These are phyloP conservation scores for Siniperca knerii DNA, from an alignment of 2,113 vertebrate species.

Conservation along the genomic window DNA sequence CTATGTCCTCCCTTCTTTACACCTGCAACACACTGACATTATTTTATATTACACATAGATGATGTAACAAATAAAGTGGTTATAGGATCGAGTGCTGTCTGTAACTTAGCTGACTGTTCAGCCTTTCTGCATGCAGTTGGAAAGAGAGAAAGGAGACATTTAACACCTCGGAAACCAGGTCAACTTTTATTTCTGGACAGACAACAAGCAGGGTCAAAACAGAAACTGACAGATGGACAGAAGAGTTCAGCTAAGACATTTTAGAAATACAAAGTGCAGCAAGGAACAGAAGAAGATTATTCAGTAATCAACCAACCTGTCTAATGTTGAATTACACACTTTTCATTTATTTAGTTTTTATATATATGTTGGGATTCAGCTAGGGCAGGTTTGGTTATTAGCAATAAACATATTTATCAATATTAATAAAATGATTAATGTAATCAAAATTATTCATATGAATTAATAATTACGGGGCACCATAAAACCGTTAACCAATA, in stretches of 20 bases:
- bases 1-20: too few species aligned
- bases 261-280: neutral
- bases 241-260: neutral
- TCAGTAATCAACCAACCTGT: neutral
- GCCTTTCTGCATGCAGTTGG: neutral
- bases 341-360: too few species aligned
- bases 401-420: too few species aligned
- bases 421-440: too few species aligned
- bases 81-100: neutral
- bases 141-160: conserved; percentile 5
- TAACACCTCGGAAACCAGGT: conserved; percentile 9
- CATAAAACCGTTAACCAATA: too few species aligned
- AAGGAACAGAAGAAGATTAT: neutral
- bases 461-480: too few species aligned
- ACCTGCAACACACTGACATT: neutral
- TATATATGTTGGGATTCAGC: too few species aligned
- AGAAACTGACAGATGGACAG: neutral
- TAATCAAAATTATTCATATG: too few species aligned
- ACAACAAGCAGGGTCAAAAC: neutral
- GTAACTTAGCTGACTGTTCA: neutral
- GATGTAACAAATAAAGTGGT: neutral
- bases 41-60: neutral
- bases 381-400: too few species aligned
- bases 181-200: conserved; percentile 23
- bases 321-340: too few species aligned